Evolutionary conservation across 1,140 invertebrate genomes (phyloP).

Genomic region (Micrasema longulum): DNA sequence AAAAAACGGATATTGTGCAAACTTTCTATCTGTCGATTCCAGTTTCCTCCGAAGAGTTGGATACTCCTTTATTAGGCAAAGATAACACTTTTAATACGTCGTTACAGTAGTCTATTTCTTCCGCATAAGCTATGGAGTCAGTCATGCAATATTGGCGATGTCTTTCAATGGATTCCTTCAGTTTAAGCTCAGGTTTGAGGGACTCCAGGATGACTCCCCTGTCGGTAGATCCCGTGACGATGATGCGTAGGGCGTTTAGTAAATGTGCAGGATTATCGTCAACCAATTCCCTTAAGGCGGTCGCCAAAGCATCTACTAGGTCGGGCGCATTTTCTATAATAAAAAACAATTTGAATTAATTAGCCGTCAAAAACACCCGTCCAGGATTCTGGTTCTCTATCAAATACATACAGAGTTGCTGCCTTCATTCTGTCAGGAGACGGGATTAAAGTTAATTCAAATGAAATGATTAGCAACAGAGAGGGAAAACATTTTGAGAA

Average conservation of each 20-base stretch:
- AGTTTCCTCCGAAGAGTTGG: background rate
- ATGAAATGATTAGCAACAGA: no score
- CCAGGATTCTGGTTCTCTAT: no score
- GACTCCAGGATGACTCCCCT: conserved; percentile 50
- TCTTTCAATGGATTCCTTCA: conserved; percentile 56
- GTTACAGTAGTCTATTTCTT: conserved; percentile 32
- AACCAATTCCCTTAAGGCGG: conserved; percentile 15
- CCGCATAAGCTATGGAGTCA: conserved; percentile 2
- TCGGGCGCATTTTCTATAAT: background rate
- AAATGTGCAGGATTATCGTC: conserved; percentile 40
- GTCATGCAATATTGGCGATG: conserved; percentile 39
- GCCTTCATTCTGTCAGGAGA: background rate
- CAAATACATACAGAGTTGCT: background rate
- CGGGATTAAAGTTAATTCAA: background rate
- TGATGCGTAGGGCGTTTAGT: conserved; percentile 22
- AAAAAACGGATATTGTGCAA: no score
- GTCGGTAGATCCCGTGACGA: conserved; percentile 38
- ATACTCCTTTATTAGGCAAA: background rate
- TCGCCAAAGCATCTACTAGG: conserved; percentile 3
- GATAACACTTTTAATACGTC: conserved; percentile 26
- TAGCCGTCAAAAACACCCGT: no score
- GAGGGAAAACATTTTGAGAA: no score
- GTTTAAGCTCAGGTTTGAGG: conserved; percentile 53
- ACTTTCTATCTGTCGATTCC: conserved; percentile 40
- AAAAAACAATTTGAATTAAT: background rate